Evolutionary conservation across 2,888 invertebrate species (phyloP).

Genomic region (Rhamphomyia laevipes): DNA sequence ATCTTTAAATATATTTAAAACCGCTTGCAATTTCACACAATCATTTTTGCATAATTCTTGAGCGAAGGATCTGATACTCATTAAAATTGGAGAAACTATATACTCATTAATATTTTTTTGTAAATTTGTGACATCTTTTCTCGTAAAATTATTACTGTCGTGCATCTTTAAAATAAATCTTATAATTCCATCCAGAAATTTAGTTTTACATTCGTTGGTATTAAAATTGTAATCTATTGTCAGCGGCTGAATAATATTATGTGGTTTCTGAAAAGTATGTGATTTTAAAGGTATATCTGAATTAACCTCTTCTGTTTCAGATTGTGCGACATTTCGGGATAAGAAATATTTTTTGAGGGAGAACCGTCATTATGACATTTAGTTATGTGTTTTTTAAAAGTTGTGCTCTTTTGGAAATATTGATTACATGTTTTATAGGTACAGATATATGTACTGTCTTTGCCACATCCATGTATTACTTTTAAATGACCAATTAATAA

Average conservation of each 20-base stretch:
- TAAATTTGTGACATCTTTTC: slow-evolving; percentile 5
- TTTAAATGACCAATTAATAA: slow-evolving; percentile 2
- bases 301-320: neutral
- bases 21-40: neutral
- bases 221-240: neutral
- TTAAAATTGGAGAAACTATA: slow-evolving; percentile 3
- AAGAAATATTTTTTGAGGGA: neutral
- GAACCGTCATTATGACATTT: neutral
- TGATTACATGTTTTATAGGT: slow-evolving; percentile 1
- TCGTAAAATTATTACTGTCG: slow-evolving; percentile 1
- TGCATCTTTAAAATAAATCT: neutral
- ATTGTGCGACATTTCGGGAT: neutral
- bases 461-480: slow-evolving; percentile 2
- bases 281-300: neutral
- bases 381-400: slow-evolving; percentile 3
- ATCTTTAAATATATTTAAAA: neutral
- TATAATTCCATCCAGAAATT: neutral
- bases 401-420: slow-evolving; percentile 1
- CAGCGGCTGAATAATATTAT: neutral
- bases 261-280: neutral
- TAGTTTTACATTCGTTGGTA: neutral
- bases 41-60: slow-evolving; percentile 1
- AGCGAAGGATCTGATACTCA: neutral
- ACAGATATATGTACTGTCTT: neutral
- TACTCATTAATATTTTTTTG: slow-evolving; percentile 1